phyloP scores from a whole-genome alignment of 2,113 vertebrate species.

The Falco punctatus region DNA sequence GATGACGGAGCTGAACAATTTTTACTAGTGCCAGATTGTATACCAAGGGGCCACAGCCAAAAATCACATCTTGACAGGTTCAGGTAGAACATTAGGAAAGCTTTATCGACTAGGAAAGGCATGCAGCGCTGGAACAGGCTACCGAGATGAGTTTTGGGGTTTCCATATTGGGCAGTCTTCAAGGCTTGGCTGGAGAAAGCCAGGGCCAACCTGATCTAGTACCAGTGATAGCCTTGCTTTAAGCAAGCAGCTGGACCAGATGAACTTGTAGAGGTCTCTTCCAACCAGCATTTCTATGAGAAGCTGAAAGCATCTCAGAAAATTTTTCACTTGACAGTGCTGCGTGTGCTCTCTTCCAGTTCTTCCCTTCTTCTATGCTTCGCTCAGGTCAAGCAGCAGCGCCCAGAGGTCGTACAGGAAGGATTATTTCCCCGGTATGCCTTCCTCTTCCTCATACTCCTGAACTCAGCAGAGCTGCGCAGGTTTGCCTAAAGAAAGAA shows the following conservation, averaged over 20 bases:
- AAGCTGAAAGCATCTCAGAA: not conserved
- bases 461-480: not conserved
- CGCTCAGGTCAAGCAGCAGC: not conserved
- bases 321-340: not conserved
- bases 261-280: not conserved
- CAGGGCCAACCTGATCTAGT: not conserved
- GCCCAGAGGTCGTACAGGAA: constrained; percentile 44
- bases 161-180: not conserved
- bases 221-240: not conserved
- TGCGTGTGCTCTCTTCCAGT: not conserved
- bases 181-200: not conserved
- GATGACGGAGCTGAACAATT: not conserved
- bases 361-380: not conserved
- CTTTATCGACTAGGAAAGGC: not conserved
- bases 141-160: not conserved
- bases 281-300: not conserved
- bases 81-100: not conserved
- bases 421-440: constrained; percentile 9
- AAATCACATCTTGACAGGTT: not conserved
- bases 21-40: not conserved
- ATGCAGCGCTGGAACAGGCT: not conserved
- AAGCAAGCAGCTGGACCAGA: not conserved
- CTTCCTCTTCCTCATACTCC: constrained; percentile 56
- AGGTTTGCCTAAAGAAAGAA: constrained; percentile 40
- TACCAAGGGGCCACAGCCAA: not conserved